Base-by-base conservation (phyloP, 2,797 vertebrate species). In the Momotus momota region DNA sequence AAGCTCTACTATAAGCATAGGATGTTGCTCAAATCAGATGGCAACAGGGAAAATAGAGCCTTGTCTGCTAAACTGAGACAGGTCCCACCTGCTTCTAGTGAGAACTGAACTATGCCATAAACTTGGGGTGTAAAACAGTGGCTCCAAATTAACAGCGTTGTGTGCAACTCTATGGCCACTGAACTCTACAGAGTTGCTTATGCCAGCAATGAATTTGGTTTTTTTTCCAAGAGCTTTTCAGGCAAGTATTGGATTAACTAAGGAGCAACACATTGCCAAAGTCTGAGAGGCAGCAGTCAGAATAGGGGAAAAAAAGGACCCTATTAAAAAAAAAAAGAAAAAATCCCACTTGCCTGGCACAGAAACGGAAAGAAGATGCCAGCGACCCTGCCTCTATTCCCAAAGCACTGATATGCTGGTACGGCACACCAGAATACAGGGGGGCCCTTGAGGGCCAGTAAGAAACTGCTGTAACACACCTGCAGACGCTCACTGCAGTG, bases 401-500 rank as follows among this genome's bases (percentile, higher is more conserved):
- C 71, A 55, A 74, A 82, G 46, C 54, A 12, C 6, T 1, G 21
- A 46, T 78, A 4, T 27, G 35, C 61, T 58, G 73, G 38, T 19
- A 31, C 8, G 31, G 81, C 65, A 54, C 72, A 21, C 22, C 12
- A 5, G 51, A 21, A 13, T 4, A 17, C 33, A 27, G n/a, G 13
- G 54, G 45, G 10, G 19, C 38, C 60, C 26, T 5, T 1, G 15
- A 21, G 33, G 33, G 31, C 46, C 82, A 70, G 18, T 38, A 45
- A 73, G 61, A 38, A 62, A 23, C 48, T 58, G 46, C 61, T 2
- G 3, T 33, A 61, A 67, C 35, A 27, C 23, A 79, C 66, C 79
- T 77, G 90, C 90, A 84, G 93, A 73, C 82, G 81, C 43, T 72
- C 18, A 78, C 92, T 92, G 89, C 95, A 77, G 66, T 75, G 86